These are phyloP conservation scores for Nanorana parkeri DNA, from an alignment of 2,113 vertebrate species.

Conservation along the genomic window DNA sequence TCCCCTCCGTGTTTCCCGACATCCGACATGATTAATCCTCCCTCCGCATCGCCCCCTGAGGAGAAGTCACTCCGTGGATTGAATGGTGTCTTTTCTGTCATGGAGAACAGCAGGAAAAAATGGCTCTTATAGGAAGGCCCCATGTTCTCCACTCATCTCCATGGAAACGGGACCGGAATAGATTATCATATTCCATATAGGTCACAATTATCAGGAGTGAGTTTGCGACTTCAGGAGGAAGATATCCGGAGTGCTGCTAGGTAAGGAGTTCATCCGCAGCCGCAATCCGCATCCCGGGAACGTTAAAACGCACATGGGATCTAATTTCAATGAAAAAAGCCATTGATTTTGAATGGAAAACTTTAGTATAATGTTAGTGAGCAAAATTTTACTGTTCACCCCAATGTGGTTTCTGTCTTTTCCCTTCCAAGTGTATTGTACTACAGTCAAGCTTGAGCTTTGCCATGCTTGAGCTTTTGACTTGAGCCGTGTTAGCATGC, in stretches of 20 bases:
- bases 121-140: slow-evolving; percentile 36
- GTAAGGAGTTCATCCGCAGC: slow-evolving; percentile 9
- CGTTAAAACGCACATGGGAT: not conserved
- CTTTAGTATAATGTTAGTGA: not conserved
- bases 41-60: slow-evolving; percentile 8
- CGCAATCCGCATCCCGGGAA: not conserved
- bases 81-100: slow-evolving; percentile 42
- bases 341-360: not conserved
- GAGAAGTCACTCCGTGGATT: slow-evolving; percentile 22
- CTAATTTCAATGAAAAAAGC: not conserved
- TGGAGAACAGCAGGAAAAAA: slow-evolving; percentile 44
- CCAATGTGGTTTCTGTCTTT: no score
- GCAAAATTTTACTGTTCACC: no score
- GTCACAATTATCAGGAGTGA: slow-evolving; percentile 52
- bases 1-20: not conserved
- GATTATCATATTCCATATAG: slow-evolving; percentile 53
- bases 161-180: slow-evolving; percentile 55
- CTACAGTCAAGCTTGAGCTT: no score
- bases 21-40: slow-evolving; percentile 11
- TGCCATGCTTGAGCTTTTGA: no score
- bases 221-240: slow-evolving; percentile 11
- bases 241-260: slow-evolving; percentile 6
- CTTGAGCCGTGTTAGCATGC: no score
- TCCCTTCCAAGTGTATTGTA: no score
- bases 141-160: slow-evolving; percentile 51